phyloP scores from a whole-genome alignment of 2,113 vertebrate genomes.

The Formicarius rufipectus region DNA sequence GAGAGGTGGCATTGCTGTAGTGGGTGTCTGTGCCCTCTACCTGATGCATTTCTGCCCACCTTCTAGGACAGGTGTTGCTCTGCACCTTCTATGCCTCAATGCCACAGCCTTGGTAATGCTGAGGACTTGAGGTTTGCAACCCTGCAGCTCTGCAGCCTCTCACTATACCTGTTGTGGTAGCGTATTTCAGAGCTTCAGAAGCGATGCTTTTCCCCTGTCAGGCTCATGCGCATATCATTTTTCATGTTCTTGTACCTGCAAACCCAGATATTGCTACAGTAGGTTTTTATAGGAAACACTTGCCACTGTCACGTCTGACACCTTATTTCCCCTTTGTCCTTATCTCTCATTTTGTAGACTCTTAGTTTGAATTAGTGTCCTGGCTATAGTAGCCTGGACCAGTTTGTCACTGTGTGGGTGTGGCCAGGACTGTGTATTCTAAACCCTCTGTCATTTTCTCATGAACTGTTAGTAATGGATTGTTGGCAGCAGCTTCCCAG shows the following conservation, averaged over 20 bases:
- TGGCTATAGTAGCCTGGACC: too few species aligned
- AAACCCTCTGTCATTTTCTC: too few species aligned
- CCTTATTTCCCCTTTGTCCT: background rate
- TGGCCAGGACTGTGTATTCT: too few species aligned
- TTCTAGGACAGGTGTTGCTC: background rate
- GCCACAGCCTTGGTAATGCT: background rate
- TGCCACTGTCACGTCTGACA: background rate
- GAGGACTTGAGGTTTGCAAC: background rate
- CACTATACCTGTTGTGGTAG: background rate
- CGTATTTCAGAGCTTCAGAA: background rate
- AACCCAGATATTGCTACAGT: background rate
- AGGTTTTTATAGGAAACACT: background rate
- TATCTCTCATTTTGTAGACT: background rate
- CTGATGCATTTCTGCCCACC: background rate
- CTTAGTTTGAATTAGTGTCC: background rate
- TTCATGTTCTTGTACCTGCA: background rate
- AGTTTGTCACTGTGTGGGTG: too few species aligned
- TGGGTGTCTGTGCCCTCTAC: background rate
- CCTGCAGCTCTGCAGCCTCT: background rate
- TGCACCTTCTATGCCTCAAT: background rate
- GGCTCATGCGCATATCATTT: background rate
- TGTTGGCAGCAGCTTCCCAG: too few species aligned
- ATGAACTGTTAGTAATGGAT: too few species aligned
- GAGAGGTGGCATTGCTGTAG: background rate
- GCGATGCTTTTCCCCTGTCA: background rate